phyloP scores from a whole-genome alignment of 2,797 vertebrate species.

The Allochrocebus solatus region DNA sequence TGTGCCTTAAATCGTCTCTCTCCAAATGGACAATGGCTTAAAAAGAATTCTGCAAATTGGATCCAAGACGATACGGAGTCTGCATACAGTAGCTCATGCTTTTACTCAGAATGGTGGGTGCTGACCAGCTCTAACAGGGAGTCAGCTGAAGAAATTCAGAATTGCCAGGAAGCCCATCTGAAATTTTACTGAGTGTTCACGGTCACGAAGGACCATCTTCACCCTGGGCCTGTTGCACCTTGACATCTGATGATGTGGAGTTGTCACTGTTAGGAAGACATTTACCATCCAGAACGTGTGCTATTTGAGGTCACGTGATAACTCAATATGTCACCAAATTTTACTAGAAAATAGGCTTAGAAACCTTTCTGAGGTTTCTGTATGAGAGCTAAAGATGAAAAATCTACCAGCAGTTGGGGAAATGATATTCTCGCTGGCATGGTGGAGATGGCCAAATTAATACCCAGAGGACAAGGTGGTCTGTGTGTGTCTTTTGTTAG shows the following conservation, averaged over 20 bases:
- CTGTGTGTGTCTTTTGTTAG: background rate
- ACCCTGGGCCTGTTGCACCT: background rate
- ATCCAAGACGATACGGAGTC: background rate
- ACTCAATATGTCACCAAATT: background rate
- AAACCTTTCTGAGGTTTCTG: background rate
- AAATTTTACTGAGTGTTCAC: background rate
- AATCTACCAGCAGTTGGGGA: background rate
- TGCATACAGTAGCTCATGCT: accelerated
- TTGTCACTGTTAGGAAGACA: background rate
- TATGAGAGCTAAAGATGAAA: background rate
- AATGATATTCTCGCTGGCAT: background rate
- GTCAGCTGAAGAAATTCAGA: background rate
- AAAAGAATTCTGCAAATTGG: background rate
- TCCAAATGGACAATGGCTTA: background rate
- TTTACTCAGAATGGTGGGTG: background rate
- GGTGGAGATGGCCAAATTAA: background rate
- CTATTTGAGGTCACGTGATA: background rate
- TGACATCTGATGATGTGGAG: background rate
- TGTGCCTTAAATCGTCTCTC: background rate
- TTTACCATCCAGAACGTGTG: background rate
- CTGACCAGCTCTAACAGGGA: background rate
- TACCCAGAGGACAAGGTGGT: background rate
- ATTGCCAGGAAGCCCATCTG: background rate
- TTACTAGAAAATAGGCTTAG: background rate
- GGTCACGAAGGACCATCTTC: background rate